These are phyloP conservation scores for Manacus vitellinus DNA, from an alignment of 2,113 vertebrate genomes.

Conservation along the genomic window DNA sequence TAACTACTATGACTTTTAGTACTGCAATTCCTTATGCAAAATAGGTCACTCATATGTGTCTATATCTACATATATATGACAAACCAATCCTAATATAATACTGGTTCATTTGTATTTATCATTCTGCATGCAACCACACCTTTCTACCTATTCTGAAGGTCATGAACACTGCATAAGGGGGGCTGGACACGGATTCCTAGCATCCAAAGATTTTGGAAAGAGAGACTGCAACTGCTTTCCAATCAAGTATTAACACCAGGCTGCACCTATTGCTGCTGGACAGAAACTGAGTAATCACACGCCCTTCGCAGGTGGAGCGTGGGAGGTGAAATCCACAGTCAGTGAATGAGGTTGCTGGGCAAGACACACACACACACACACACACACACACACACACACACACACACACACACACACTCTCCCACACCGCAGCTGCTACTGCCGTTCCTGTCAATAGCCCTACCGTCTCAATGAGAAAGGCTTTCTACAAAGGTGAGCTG, in stretches of 20 bases:
- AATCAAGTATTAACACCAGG: neutral
- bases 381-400: neutral
- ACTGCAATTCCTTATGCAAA: neutral
- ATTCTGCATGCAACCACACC: neutral
- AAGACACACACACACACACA: neutral
- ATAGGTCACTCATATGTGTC: neutral
- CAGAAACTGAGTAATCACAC: neutral
- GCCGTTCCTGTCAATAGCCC: neutral
- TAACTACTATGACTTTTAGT: neutral
- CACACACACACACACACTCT: neutral
- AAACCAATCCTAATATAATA: neutral
- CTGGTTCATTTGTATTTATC: neutral
- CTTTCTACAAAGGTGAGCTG: neutral
- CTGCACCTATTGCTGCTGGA: neutral
- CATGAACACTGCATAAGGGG: neutral
- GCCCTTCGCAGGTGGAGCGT: neutral
- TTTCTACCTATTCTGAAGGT: neutral
- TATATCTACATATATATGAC: neutral
- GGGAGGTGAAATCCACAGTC: neutral
- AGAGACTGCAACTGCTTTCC: neutral
- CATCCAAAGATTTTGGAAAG: neutral
- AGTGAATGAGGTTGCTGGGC: neutral
- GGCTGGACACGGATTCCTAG: neutral
- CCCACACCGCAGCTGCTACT: conserved; percentile 1
- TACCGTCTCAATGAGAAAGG: neutral